phyloP scores from a whole-genome alignment of 2,888 invertebrate genomes.

The Eledone cirrhosa region DNA sequence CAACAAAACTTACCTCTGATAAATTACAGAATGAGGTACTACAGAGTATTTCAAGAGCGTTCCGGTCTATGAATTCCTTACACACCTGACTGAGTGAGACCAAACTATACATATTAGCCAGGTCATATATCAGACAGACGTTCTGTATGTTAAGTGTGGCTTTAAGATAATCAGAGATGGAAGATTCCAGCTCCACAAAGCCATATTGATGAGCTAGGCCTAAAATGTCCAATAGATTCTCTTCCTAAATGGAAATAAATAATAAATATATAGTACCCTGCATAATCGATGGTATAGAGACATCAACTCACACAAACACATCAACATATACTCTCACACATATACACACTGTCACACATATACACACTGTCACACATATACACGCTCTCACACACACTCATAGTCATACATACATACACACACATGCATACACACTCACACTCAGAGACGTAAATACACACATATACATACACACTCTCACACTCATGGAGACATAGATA shows the following conservation, averaged over 20 bases:
- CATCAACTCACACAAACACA: too few species aligned
- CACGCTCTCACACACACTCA: too few species aligned
- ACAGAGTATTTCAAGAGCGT: slow-evolving; percentile 84
- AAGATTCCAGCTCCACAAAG: slow-evolving; percentile 87
- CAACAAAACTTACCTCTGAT: slow-evolving; percentile 78
- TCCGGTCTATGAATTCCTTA: slow-evolving; percentile 87
- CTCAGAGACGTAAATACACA: too few species aligned
- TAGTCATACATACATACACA: too few species aligned
- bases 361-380: too few species aligned
- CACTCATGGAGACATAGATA: too few species aligned
- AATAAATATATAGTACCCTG: background rate
- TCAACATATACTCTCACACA: too few species aligned
- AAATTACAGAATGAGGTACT: slow-evolving; percentile 86
- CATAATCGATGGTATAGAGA: too few species aligned
- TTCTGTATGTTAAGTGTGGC: slow-evolving; percentile 87
- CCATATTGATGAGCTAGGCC: slow-evolving; percentile 96
- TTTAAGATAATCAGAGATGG: slow-evolving; percentile 91
- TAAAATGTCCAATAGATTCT: slow-evolving; percentile 72
- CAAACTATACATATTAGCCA: slow-evolving; percentile 79
- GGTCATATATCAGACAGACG: slow-evolving; percentile 93
- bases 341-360: too few species aligned
- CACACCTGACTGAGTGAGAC: slow-evolving; percentile 78
- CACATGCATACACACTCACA: too few species aligned
- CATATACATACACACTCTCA: too few species aligned
- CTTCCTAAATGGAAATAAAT: slow-evolving; percentile 52